These are phyloP conservation scores for Gallinago jamesoni DNA, from an alignment of 2,113 vertebrate species.

Conservation along the genomic window DNA sequence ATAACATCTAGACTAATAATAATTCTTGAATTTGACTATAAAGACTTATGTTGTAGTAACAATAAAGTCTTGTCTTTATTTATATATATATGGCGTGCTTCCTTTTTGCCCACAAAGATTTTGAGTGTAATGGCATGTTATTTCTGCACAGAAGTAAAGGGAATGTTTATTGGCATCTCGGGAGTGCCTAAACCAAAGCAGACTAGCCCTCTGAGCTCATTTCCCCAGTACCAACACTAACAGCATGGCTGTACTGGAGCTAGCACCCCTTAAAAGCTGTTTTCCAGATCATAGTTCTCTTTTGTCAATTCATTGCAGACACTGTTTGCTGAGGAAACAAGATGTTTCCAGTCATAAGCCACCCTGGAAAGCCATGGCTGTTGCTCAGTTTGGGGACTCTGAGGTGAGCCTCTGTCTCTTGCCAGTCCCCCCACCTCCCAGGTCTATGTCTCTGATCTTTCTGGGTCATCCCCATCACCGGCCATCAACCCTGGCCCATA, in stretches of 20 bases:
- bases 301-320: neutral
- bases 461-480: fast-evolving
- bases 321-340: neutral
- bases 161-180: neutral
- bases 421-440: neutral
- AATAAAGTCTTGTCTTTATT: neutral
- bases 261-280: neutral
- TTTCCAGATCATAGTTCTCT: neutral
- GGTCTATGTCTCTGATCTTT: neutral
- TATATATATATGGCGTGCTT: neutral
- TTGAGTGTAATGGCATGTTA: neutral
- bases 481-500: too few relatives aligned
- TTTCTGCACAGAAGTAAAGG: neutral
- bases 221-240: neutral
- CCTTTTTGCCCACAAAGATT: neutral
- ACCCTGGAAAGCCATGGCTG: neutral
- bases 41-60: neutral
- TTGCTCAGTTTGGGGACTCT: neutral
- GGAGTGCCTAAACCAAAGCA: neutral
- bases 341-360: neutral
- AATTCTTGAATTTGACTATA: neutral
- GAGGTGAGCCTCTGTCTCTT: neutral
- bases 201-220: fast-evolving
- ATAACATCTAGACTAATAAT: neutral
- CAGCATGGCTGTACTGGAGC: neutral